Percentiles rank a stretch among this genome's conserved stretches.
These are phyloP conservation scores for Spilosoma lubricipeda DNA, from an alignment of 2,888 invertebrate species.

Conservation along the genomic window DNA sequence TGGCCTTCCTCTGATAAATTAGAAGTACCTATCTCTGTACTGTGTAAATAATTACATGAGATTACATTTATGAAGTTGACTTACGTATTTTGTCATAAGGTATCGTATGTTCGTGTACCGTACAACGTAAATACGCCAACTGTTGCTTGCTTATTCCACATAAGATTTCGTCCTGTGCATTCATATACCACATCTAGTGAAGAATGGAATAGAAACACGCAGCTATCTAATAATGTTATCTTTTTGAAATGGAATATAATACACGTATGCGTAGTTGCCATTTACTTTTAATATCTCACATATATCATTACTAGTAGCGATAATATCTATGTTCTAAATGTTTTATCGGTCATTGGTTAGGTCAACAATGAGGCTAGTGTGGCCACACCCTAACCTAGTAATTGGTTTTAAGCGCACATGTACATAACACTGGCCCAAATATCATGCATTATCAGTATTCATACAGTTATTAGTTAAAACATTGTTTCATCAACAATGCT, in stretches of 20 bases:
- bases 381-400: conserved; percentile 39
- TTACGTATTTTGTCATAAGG: neutral
- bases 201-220: neutral
- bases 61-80: neutral
- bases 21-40: neutral
- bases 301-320: conserved; percentile 2
- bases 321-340: conserved; percentile 17
- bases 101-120: too few species aligned
- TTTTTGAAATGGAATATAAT: neutral
- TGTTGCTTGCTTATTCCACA: neutral
- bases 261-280: neutral
- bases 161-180: neutral
- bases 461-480: conserved; percentile 43
- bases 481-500: conserved; percentile 28
- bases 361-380: conserved; percentile 34
- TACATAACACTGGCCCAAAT: conserved; percentile 41
- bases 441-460: conserved; percentile 38
- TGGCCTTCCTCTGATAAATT: neutral
- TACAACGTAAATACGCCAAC: too few species aligned
- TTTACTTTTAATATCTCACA: neutral
- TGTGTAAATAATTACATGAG: too few species aligned
- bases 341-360: conserved; percentile 31
- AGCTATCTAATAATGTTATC: too few species aligned
- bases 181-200: neutral
- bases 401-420: conserved; percentile 40